A percentile compares a stretch with the other conserved stretches of the same genome.
These are phyloP conservation scores for Crioceris asparagi DNA, from an alignment of 2,888 invertebrate genomes.

Conservation along the genomic window DNA sequence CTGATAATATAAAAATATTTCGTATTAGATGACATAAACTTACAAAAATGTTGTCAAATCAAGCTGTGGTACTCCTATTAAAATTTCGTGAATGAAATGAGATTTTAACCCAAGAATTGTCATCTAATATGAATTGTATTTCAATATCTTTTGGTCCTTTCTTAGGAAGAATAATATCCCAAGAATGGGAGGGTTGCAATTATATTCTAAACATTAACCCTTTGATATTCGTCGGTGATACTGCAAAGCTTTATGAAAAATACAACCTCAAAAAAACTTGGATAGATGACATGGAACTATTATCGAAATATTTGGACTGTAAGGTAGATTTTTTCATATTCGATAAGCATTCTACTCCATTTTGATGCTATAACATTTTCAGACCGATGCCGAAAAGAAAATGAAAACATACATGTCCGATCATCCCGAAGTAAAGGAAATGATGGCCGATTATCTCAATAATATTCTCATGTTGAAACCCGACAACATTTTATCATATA, in stretches of 20 bases:
- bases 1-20: too few relatives aligned
- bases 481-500: constrained; percentile 46
- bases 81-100: too few relatives aligned
- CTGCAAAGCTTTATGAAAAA: constrained; percentile 29
- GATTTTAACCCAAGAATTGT: too few relatives aligned
- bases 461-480: constrained; percentile 47
- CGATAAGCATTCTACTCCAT: neutral
- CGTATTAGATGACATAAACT: too few relatives aligned
- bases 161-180: constrained; percentile 39
- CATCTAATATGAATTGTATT: too few relatives aligned
- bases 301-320: constrained; percentile 50
- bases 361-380: constrained; percentile 16
- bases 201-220: constrained; percentile 51
- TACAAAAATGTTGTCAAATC: too few relatives aligned
- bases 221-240: constrained; percentile 29
- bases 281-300: constrained; percentile 48
- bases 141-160: too few relatives aligned
- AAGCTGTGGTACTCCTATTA: too few relatives aligned
- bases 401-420: constrained; percentile 48
- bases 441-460: constrained; percentile 51
- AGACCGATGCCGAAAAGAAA: constrained; percentile 41
- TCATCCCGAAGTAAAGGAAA: constrained; percentile 45
- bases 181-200: constrained; percentile 49
- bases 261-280: constrained; percentile 42
- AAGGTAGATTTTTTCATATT: constrained; percentile 38